Evolutionary conservation across 2,113 vertebrate genomes (phyloP), one percentile per base, ranked within the genome.

Genomic region (Cynoglossus semilaevis): DNA sequence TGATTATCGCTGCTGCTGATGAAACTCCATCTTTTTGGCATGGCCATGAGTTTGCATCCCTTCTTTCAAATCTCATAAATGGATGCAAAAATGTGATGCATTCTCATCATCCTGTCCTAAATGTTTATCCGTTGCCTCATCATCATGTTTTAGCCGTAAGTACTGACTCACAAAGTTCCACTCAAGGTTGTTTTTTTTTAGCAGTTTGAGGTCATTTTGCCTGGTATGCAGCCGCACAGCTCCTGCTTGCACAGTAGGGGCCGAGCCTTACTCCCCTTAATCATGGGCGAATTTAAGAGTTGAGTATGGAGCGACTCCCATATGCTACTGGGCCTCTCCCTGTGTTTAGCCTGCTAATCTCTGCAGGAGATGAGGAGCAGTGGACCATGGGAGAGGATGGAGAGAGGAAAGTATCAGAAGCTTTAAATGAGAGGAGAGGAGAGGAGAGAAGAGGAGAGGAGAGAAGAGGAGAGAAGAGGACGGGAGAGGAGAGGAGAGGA

Each of bases 141-240:
- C 86, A 74, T 70, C 67, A 74, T 85, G 85, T 88, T 92, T 76
- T 57, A 79, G 70, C 84, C 58, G 87, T 74, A 29, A 89, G 73
- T 47, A 73, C 63, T 68, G 67, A 80, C 77, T 76, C 77, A 51
- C 67, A 76, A 74, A 79, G 56, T 82, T 83, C 85, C 71, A 81
- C 83, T 91, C 85, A 95, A 94, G 90, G 89, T 93, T 81, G 71
- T 83, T 85, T 91, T 88, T 91, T 88, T 90, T 91, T 91, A 76
- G 92, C 74, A 84, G 72, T 91, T 75, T 84, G 88, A 92, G 91
- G 92, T 93, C 89, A 90, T 79, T 88, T 87, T 80, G 46, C 58
- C 60, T 74, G 84, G 77, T 86, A 78, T 46, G 73, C 82, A 61
- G 74, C 85, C 86, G 89, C 66, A 80, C 69, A 93, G 87, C 89